These are phyloP conservation scores for Thecocarcelia acutangulata DNA, from an alignment of 2,888 invertebrate species.

Conservation along the genomic window DNA sequence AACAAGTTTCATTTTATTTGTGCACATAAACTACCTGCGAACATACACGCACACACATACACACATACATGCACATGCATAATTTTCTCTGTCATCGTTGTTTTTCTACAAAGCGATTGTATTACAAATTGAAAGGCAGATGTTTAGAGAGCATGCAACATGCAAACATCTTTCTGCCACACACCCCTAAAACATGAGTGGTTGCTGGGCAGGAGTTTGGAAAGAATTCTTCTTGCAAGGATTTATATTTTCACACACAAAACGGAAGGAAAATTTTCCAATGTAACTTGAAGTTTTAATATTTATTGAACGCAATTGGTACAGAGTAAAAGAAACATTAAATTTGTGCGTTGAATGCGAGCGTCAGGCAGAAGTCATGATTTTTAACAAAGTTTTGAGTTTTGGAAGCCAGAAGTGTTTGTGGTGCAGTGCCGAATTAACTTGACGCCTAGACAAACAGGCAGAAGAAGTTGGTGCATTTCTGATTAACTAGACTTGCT, in stretches of 20 bases:
- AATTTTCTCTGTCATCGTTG: constrained; percentile 48
- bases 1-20: constrained; percentile 69
- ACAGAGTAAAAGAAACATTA: constrained; percentile 12
- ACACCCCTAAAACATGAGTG: constrained; percentile 33
- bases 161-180: constrained; percentile 26
- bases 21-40: constrained; percentile 2
- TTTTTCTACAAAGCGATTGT: constrained; percentile 68
- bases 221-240: constrained; percentile 24
- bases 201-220: background rate
- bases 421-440: background rate
- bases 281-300: constrained; percentile 42
- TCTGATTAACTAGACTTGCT: background rate
- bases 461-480: background rate
- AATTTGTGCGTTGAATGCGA: background rate
- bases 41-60: background rate
- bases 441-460: background rate
- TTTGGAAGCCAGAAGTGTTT: background rate
- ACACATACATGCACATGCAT: background rate
- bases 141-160: constrained; percentile 43
- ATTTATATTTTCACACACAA: constrained; percentile 43
- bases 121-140: constrained; percentile 71
- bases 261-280: background rate
- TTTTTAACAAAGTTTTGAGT: background rate
- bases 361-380: background rate
- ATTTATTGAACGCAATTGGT: constrained; percentile 44